A percentile compares a stretch with the other conserved stretches of the same genome.
These are phyloP conservation scores for Quadroppia sp. DNA, from an alignment of 2,888 invertebrate genomes.

Conservation along the genomic window DNA sequence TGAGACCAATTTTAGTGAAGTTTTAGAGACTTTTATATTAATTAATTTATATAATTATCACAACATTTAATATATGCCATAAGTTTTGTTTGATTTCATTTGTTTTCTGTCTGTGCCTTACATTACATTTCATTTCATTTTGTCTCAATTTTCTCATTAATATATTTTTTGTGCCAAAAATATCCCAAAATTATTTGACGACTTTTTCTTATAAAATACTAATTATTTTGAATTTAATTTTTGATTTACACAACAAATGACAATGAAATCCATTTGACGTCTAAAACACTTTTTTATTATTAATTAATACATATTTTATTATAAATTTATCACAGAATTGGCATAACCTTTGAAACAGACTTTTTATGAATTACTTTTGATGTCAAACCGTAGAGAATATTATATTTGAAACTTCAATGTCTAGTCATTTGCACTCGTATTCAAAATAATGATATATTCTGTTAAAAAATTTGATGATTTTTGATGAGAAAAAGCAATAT, in stretches of 20 bases:
- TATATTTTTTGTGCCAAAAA: slow-evolving; percentile 33
- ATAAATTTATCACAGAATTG: background rate
- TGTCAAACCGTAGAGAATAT: too few species aligned
- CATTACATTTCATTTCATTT: background rate
- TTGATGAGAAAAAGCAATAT: slow-evolving; percentile 17
- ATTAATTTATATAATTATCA: background rate
- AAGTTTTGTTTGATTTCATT: slow-evolving; percentile 25
- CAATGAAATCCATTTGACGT: background rate
- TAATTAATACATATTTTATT: too few species aligned
- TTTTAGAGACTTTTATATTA: slow-evolving; percentile 3
- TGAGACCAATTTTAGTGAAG: slow-evolving; percentile 11
- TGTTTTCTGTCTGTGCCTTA: slow-evolving; percentile 27
- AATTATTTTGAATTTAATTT: background rate
- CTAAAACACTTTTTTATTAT: background rate
- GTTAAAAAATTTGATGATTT: background rate
- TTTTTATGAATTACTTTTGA: too few species aligned
- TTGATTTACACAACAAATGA: too few species aligned
- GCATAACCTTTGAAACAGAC: too few species aligned
- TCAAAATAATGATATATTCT: background rate
- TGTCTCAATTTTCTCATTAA: background rate
- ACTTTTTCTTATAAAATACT: background rate
- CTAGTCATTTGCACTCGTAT: slow-evolving; percentile 35
- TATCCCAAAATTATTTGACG: background rate
- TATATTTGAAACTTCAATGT: slow-evolving; percentile 24
- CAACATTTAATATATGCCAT: slow-evolving; percentile 32